A percentile compares a stretch with the other conserved stretches of the same genome.
These are phyloP conservation scores for Thalpophila matura DNA, from an alignment of 2,888 invertebrate genomes.

Conservation along the genomic window DNA sequence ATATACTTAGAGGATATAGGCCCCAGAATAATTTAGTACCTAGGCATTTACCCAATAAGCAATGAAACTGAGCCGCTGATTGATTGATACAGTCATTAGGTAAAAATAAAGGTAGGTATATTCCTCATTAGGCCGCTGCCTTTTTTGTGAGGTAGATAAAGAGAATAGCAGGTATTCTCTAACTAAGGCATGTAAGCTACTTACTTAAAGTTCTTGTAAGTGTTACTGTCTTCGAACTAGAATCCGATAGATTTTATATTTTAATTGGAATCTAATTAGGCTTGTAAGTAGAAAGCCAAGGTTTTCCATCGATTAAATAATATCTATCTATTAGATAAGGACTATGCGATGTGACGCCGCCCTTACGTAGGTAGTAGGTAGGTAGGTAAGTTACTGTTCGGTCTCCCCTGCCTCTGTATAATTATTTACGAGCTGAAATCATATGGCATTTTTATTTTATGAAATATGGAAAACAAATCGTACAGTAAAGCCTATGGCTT, in stretches of 20 bases:
- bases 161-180: too few species aligned
- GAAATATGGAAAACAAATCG: neutral
- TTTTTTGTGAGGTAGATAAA: constrained; percentile 15
- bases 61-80: constrained; percentile 29
- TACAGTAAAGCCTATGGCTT: too few species aligned
- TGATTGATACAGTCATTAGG: constrained; percentile 41
- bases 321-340: neutral
- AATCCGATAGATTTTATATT: neutral
- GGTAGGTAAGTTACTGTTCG: neutral
- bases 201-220: neutral
- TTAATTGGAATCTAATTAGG: neutral
- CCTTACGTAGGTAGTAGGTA: too few species aligned
- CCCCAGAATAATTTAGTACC: constrained; percentile 33
- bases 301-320: neutral
- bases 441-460: neutral
- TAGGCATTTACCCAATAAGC: constrained; percentile 35
- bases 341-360: neutral
- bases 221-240: neutral
- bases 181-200: neutral
- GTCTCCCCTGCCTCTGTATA: neutral
- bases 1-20: constrained; percentile 39
- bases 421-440: neutral
- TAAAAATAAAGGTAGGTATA: constrained; percentile 37
- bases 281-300: too few species aligned
- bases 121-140: constrained; percentile 15